Base-by-base conservation (phyloP, 2,797 vertebrate genomes). In the Myotis vivesi region DNA sequence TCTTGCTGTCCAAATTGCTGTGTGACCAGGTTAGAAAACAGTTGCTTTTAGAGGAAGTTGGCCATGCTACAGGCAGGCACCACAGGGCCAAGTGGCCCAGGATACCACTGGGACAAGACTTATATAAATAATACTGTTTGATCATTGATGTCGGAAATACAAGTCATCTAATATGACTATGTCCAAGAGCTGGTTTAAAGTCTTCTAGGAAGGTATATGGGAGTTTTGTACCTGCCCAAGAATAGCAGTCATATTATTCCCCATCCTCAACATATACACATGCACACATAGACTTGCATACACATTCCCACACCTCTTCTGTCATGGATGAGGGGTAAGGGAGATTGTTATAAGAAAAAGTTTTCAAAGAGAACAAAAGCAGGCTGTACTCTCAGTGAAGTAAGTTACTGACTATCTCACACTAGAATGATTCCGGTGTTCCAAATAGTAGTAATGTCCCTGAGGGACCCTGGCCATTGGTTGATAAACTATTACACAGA, bases 21-120 rank as follows among this genome's bases (percentile, higher is more conserved):
- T 92, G 94, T 96, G 95, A 96, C 53, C 33, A 97, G 92, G 57
- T 94, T 95, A 96, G 93, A 92, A 96, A 97, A 87, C 36, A 95
- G 81, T 85, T 93, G 79, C 90, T 96, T 96, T 96, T 75, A 95
- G 91, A 94, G 86, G 90, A 93, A 82, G 38, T 90, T 97, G 94
- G 84, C 93, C n/a, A 57, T 92, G 53, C 57, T 82, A 71, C 87
- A 93, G 79, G 46, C 64, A 95, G 87, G 68, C 51, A 91, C 16
- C 64, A 75, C 41, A 73, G 66, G 59, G 93, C 80, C 87, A 94
- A 89, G 62, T 89, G 69, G 73, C 49, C 62, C 33, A 91, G 76
- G 44, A 87, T 41, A 91, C 23, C 51, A 92, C 80, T 30, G 8
- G 77, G 68, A 75, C 49, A 92, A 91, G 62, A 57, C 64, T 89